Percentiles rank a stretch among this genome's conserved stretches.
Evolutionary conservation across 2,113 vertebrate genomes (phyloP).

Genomic region (Pluvialis apricaria): DNA sequence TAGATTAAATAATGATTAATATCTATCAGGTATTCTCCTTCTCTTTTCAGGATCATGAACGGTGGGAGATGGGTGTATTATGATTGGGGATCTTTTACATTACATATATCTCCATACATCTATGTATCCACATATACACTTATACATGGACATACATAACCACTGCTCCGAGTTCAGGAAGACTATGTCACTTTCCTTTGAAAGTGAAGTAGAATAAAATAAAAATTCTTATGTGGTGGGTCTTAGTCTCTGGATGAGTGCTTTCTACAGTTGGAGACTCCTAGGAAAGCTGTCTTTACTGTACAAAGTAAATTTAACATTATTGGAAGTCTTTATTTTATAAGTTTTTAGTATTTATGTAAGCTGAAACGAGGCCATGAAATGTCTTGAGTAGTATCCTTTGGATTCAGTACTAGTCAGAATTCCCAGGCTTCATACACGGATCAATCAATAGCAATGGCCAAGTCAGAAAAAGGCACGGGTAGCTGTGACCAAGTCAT

Average conservation of each 20-base stretch:
- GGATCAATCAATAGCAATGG: background rate
- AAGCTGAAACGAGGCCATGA: background rate
- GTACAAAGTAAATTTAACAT: background rate
- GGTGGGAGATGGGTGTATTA: accelerated
- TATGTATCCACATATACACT: background rate
- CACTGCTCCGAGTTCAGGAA: background rate
- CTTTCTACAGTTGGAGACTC: background rate
- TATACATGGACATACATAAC: background rate
- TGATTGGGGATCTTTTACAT: background rate
- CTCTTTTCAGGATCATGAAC: background rate
- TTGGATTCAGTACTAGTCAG: background rate
- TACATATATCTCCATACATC: background rate
- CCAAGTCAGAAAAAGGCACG: background rate
- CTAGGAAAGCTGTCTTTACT: background rate
- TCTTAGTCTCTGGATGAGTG: background rate
- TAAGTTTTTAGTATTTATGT: background rate
- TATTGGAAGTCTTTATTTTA: background rate
- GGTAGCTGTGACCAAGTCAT: background rate
- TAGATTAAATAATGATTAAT: background rate
- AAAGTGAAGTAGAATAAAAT: background rate
- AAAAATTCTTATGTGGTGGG: background rate
- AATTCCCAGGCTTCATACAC: background rate
- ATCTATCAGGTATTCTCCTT: background rate
- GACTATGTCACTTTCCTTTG: background rate
- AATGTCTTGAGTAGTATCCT: background rate